phyloP scores from a whole-genome alignment of 2,797 vertebrate species.

The Poeciliopsis gracilis region DNA sequence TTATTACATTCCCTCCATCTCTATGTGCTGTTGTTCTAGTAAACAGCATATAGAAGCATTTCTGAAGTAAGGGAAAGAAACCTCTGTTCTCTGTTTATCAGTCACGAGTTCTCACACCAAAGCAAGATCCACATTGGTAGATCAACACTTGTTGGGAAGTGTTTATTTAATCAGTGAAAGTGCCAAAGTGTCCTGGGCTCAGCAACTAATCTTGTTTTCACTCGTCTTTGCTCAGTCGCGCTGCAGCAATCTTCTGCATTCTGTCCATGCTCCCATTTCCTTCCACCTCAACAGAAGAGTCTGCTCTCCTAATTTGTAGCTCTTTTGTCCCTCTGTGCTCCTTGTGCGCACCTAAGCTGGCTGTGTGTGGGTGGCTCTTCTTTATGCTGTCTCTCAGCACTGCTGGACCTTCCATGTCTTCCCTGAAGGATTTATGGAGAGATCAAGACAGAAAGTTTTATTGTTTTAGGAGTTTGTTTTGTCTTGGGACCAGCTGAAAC shows the following conservation, averaged over 20 bases:
- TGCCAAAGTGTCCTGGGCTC: neutral
- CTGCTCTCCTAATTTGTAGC: slow-evolving; percentile 1
- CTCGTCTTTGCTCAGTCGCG: neutral
- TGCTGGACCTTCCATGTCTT: neutral
- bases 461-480: neutral
- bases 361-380: neutral
- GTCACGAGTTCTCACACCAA: neutral
- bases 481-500: neutral
- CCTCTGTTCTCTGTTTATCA: neutral
- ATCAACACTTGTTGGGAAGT: neutral
- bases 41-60: neutral
- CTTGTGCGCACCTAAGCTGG: neutral
- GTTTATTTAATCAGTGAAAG: slow-evolving; percentile 1
- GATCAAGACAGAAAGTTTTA: neutral
- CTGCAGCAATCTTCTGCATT: neutral
- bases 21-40: too few relatives aligned
- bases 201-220: neutral
- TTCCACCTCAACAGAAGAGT: slow-evolving; percentile 2
- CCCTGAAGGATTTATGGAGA: neutral
- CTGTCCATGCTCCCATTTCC: neutral
- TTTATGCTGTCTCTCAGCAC: neutral
- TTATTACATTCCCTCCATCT: neutral
- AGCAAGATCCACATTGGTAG: neutral
- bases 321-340: neutral
- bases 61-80: neutral